Base-by-base conservation (phyloP, 2,888 invertebrate genomes). In the Macrophya annulata region DNA sequence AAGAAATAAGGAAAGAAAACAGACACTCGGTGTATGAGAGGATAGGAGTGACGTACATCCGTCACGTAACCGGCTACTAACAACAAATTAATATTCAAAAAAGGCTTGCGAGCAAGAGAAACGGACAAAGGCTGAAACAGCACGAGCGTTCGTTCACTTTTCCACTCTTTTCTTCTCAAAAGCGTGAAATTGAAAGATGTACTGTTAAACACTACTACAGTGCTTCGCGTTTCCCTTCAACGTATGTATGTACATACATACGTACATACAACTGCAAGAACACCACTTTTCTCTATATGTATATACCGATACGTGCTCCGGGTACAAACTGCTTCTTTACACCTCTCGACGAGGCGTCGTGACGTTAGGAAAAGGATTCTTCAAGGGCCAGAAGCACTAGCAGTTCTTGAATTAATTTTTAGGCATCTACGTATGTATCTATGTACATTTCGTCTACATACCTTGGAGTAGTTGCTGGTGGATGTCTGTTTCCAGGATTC, bases 391-490 rank as follows among this genome's bases (percentile, higher is more conserved):
- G 51, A 51, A 48, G 31, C 3, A 31, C 31, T 3, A 31, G 25
- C 21, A 51, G 17, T 17, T 65, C 65, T 65, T 15, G 65, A 31
- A 68, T 37, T 10, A 25, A 68, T 68, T 68, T 68, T 37, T 37
- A 10, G 31, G 51, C 31, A 31, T 31, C 1, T 31, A 31, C 3
- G 5, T 31, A 0, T 3, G 31, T 31, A 15, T 25, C 17, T n/a
- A 62, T 62, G 62, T 43, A 74, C 25, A 10, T 51, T 51, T 31
- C 17, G 10, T 77, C 12, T 68, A 8, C n/a, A 65, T 89, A 92
- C 92, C 92, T 92, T 31, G 92, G 91, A 17, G 91, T 92, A 1
- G 90, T 91, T 17, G 91, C 89, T 25, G 90, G 84, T 25, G 92
- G 90, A 86, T 92, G 92, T 76, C 92, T 89, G 89, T 90, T 91